phyloP scores from a whole-genome alignment of 2,113 vertebrate species.

The Silurus glanis region DNA sequence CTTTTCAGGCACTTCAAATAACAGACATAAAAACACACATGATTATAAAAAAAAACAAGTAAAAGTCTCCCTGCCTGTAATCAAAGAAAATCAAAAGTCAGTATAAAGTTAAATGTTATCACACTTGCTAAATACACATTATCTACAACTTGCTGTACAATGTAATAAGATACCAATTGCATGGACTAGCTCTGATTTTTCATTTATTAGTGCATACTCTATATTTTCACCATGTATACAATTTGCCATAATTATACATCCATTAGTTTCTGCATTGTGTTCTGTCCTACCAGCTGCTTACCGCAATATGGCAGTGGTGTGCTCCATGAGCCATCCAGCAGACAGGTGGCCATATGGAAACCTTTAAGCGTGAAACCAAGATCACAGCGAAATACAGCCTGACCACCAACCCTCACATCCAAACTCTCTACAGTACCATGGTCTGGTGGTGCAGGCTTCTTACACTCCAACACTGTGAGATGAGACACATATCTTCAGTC shows the following conservation, averaged over 20 bases:
- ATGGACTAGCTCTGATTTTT: not conserved
- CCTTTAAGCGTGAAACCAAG: slow-evolving; percentile 79
- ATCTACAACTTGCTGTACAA: not conserved
- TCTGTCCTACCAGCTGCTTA: slow-evolving; percentile 65
- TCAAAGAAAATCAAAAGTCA: not conserved
- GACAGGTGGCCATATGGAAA: slow-evolving; percentile 73
- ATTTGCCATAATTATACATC: not conserved
- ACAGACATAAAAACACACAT: slow-evolving; percentile 21
- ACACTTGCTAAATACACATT: not conserved
- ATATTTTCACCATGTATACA: not conserved
- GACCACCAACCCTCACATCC: slow-evolving; percentile 82
- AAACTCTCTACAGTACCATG: slow-evolving; percentile 80
- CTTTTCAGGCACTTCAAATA: slow-evolving; percentile 78
- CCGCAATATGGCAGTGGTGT: slow-evolving; percentile 77
- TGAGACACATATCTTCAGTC: slow-evolving; percentile 59
- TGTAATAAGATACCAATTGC: not conserved
- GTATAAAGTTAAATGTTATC: not conserved
- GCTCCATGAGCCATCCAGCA: slow-evolving; percentile 84
- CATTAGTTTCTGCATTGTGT: not conserved
- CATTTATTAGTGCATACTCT: not conserved
- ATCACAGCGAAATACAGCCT: slow-evolving; percentile 79
- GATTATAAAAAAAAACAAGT: not conserved
- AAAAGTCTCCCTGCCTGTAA: not conserved
- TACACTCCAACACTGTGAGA: slow-evolving; percentile 86
- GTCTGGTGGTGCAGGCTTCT: slow-evolving; percentile 77